These are phyloP conservation scores for Caenorhabditis sp. DNA, from an alignment of 2,888 invertebrate genomes.

Conservation along the genomic window DNA sequence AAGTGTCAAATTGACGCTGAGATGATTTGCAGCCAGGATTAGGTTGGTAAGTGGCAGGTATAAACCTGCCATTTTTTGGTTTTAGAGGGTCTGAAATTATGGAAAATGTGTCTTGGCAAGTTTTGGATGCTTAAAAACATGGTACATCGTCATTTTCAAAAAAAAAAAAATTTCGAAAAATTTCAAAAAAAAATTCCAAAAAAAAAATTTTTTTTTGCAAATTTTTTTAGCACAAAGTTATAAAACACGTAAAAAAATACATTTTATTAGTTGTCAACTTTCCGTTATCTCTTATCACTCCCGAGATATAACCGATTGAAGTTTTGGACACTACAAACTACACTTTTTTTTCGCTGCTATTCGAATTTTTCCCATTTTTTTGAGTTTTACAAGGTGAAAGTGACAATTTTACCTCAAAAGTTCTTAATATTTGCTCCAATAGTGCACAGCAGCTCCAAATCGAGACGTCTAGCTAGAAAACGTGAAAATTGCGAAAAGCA, in stretches of 20 bases:
- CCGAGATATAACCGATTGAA: too few species aligned
- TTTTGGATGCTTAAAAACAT: too few species aligned
- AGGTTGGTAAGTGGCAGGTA: conserved; percentile 76
- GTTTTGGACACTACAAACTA: neutral
- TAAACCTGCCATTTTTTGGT: conserved; percentile 71
- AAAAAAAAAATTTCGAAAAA: too few species aligned
- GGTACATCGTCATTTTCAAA: too few species aligned
- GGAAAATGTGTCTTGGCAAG: too few species aligned
- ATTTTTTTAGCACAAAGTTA: too few species aligned
- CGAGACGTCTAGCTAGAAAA: neutral
- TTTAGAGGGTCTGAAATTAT: neutral
- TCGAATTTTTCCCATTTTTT: neutral
- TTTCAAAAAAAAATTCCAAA: too few species aligned
- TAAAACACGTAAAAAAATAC: too few species aligned
- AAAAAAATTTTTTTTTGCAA: too few species aligned
- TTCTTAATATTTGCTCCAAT: too few species aligned
- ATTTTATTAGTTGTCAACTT: neutral
- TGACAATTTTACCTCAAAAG: too few species aligned
- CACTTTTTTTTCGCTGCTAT: neutral
- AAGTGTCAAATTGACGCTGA: conserved; percentile 75
- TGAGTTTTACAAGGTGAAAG: neutral
- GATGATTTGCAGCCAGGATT: conserved; percentile 76
- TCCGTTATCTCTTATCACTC: neutral
- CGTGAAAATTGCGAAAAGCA: neutral
- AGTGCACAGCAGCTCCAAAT: too few species aligned